phyloP scores from a whole-genome alignment of 2,113 vertebrate genomes.

The Gambusia affinis region DNA sequence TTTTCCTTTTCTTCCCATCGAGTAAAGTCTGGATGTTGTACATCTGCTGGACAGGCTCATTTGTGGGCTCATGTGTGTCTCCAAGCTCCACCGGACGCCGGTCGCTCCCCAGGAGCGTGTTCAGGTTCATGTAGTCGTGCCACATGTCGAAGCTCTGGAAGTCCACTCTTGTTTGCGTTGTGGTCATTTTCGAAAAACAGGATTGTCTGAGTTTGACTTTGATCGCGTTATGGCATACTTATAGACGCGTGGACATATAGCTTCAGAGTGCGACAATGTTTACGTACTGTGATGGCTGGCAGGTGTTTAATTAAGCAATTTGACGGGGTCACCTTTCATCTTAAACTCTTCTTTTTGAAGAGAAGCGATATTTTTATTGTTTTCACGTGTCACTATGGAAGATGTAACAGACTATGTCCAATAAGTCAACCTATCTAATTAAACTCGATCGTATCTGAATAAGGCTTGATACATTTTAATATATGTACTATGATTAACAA shows the following conservation, averaged over 20 bases:
- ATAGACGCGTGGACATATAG: slow-evolving; percentile 2
- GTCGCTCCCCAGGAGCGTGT: slow-evolving; percentile 34
- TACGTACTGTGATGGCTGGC: not conserved
- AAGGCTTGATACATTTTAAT: too few relatives aligned
- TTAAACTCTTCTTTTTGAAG: not conserved
- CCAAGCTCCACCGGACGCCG: not conserved
- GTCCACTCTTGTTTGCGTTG: not conserved
- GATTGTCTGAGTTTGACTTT: not conserved
- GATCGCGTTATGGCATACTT: slow-evolving; percentile 25
- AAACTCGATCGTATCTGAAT: too few relatives aligned
- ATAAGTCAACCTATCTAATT: too few relatives aligned
- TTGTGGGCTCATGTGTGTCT: not conserved
- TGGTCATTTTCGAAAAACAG: not conserved
- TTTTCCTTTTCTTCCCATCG: not conserved
- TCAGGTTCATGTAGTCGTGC: slow-evolving; percentile 77
- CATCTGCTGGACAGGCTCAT: not conserved
- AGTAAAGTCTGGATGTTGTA: not conserved
- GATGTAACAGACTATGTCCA: not conserved
- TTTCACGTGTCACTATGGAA: too few relatives aligned
- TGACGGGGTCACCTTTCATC: not conserved
- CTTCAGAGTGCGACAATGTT: slow-evolving; percentile 31
- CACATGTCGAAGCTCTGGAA: slow-evolving; percentile 70
- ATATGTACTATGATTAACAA: too few relatives aligned
- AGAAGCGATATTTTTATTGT: not conserved
- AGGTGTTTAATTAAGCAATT: not conserved